Conservation (phyloP, 92 coral and sea anemone species). For the Phenganax stokvisi region DNA sequence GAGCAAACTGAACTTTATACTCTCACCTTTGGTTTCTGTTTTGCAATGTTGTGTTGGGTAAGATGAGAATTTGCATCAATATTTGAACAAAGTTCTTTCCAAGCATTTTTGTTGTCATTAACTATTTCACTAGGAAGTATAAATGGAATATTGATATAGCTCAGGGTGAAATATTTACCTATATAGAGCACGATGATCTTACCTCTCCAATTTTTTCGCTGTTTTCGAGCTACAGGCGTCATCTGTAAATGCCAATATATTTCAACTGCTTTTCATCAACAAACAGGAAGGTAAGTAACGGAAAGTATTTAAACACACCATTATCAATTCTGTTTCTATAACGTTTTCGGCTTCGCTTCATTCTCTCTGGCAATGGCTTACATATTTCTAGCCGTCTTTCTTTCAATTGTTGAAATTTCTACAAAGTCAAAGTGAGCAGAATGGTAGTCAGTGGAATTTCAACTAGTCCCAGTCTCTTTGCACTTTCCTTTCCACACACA, state of each 20-base stretch:
- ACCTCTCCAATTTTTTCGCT: not conserved
- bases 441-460: too few relatives aligned
- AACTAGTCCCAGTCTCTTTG: not conserved
- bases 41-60: slow-evolving; percentile 19
- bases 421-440: not conserved
- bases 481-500: not conserved
- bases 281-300: not conserved
- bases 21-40: slow-evolving; percentile 37
- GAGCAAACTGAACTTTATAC: not conserved
- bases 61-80: slow-evolving; percentile 39
- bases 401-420: slow-evolving; percentile 84
- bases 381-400: slow-evolving; percentile 64
- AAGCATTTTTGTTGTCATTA: slow-evolving; percentile 14
- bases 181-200: not conserved
- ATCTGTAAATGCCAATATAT: not conserved
- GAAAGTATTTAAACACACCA: slow-evolving; percentile 42
- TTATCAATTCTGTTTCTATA: slow-evolving; percentile 51
- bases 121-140: slow-evolving; percentile 2
- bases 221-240: not conserved
- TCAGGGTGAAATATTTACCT: too few relatives aligned
- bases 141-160: not conserved
- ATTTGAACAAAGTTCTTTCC: slow-evolving; percentile 41
- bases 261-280: not conserved
- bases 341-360: slow-evolving; percentile 43
- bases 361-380: slow-evolving; percentile 54